Percentiles rank a stretch among this genome's conserved stretches.
Evolutionary conservation across 2,797 vertebrate genomes (phyloP).

Genomic region (Perdix hodgsoniae): DNA sequence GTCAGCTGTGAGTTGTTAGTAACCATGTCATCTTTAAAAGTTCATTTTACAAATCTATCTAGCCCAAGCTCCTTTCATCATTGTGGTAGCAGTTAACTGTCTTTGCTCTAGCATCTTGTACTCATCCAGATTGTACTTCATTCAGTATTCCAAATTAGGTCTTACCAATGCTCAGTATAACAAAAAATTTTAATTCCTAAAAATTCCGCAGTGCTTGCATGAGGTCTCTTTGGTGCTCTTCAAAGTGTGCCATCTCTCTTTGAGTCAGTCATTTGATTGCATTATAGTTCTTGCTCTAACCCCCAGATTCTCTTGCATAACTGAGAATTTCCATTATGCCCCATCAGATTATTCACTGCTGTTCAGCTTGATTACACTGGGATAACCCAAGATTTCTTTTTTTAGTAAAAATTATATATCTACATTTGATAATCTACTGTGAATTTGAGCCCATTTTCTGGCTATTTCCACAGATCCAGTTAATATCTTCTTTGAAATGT

Average conservation of each 20-base stretch:
- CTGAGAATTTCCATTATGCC: not conserved
- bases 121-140: not conserved
- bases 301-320: not conserved
- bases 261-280: not conserved
- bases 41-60: not conserved
- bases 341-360: not conserved
- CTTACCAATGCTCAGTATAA: not conserved
- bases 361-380: not conserved
- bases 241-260: not conserved
- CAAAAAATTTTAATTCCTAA: not conserved
- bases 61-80: not conserved
- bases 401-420: not conserved
- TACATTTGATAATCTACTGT: not conserved
- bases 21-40: not conserved
- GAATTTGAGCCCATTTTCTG: not conserved
- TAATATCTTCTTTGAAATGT: not conserved
- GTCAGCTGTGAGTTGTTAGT: not conserved
- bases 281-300: not conserved
- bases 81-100: not conserved
- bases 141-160: not conserved
- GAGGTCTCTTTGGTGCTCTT: not conserved
- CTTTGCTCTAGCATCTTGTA: not conserved
- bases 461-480: accelerated
- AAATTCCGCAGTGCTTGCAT: not conserved
- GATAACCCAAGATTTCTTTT: not conserved